These are phyloP conservation scores for Psophia crepitans DNA, from an alignment of 2,113 vertebrate species.

Conservation along the genomic window DNA sequence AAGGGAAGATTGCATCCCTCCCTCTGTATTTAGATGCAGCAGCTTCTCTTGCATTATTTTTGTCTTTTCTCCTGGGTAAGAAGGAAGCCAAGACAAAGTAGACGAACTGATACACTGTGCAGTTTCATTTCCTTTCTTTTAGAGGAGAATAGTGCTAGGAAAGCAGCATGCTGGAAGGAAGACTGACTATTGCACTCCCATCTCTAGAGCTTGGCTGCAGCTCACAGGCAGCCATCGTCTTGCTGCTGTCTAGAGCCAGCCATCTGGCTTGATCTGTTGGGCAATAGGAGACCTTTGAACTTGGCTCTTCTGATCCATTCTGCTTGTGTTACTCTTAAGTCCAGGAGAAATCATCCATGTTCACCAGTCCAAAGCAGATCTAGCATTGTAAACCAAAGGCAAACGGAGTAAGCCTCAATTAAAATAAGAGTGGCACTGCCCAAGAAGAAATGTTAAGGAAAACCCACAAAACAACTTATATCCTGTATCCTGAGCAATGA, in stretches of 20 bases:
- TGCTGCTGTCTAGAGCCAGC: not conserved
- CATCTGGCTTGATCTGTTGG: not conserved
- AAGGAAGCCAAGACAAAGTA: not conserved
- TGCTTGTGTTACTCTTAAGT: not conserved
- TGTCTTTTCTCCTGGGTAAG: not conserved
- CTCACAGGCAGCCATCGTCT: not conserved
- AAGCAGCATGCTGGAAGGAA: not conserved
- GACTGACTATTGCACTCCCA: not conserved
- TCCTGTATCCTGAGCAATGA: not conserved
- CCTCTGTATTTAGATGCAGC: not conserved
- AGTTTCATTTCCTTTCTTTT: not conserved
- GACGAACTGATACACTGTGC: not conserved
- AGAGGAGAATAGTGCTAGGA: not conserved
- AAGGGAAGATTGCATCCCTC: not conserved
- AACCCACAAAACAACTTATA: not conserved
- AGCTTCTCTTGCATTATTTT: not conserved
- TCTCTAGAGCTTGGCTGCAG: not conserved
- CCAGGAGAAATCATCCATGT: not conserved
- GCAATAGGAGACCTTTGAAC: not conserved
- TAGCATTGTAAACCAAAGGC: not conserved
- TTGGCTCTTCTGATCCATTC: not conserved
- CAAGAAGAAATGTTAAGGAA: not conserved
- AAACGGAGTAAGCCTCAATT: not conserved
- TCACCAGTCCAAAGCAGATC: not conserved
- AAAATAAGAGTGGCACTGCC: not conserved